Percentiles rank a stretch among this genome's conserved stretches.
These are phyloP conservation scores for Aphyosemion australe DNA, from an alignment of 2,113 vertebrate species.

Conservation along the genomic window DNA sequence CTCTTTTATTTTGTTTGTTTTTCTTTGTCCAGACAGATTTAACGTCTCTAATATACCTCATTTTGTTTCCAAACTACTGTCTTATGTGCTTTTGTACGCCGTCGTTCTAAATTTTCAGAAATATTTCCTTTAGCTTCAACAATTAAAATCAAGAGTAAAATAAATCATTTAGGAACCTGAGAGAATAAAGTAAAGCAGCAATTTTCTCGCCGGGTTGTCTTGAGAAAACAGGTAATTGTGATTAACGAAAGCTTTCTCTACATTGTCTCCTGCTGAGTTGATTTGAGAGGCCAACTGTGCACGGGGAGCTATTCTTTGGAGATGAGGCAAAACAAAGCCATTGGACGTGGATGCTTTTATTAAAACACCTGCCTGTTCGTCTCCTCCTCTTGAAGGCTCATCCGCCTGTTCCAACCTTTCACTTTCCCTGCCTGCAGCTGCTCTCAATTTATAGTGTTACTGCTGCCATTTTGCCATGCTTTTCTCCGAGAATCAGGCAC, in stretches of 20 bases:
- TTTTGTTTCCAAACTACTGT: no score
- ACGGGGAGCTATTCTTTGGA: conserved; percentile 52
- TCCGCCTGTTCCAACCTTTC: conserved; percentile 48
- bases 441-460: conserved; percentile 63
- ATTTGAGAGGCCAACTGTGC: conserved; percentile 56
- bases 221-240: conserved; percentile 47
- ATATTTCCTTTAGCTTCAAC: not conserved
- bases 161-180: not conserved
- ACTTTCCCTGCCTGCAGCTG: conserved; percentile 63
- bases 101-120: no score
- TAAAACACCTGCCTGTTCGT: conserved; percentile 58
- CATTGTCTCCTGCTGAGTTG: conserved; percentile 41
- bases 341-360: conserved; percentile 67
- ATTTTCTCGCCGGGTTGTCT: conserved; percentile 7
- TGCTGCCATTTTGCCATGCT: conserved; percentile 48
- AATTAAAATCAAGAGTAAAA: conserved; percentile 26
- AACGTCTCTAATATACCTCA: no score
- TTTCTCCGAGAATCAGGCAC: conserved; percentile 57
- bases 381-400: conserved; percentile 58
- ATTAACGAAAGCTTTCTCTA: conserved; percentile 34
- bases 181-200: not conserved
- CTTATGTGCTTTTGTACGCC: not conserved
- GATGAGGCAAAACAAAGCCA: conserved; percentile 53
- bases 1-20: no score
- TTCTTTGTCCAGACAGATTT: no score